These are phyloP conservation scores for Dugesia japonica DNA, from an alignment of 2,888 invertebrate species.

Conservation along the genomic window DNA sequence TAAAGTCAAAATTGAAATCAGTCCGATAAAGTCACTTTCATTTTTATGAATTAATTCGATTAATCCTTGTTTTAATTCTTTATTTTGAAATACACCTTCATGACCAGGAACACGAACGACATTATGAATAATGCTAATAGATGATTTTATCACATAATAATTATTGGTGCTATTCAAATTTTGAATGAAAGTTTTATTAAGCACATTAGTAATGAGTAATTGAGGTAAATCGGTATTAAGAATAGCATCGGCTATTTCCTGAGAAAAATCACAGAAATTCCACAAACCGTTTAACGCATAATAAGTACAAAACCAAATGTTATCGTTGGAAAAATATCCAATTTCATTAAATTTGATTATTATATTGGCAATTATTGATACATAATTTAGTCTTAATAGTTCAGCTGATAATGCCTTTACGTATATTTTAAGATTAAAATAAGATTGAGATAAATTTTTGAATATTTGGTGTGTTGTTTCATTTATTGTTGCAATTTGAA, in stretches of 20 bases:
- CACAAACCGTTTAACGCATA: constrained; percentile 41
- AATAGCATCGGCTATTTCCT: not conserved
- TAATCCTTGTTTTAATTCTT: not conserved
- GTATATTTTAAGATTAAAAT: not conserved
- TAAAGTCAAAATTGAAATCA: not conserved
- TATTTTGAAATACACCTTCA: not conserved
- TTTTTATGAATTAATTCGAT: not conserved
- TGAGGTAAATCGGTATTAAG: not conserved
- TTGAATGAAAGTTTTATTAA: not conserved
- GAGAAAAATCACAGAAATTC: not conserved
- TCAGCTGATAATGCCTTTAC: not conserved
- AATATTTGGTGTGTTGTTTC: not conserved
- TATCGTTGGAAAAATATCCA: constrained; percentile 27
- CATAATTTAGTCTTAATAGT: not conserved
- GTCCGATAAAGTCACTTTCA: not conserved
- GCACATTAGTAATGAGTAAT: not conserved
- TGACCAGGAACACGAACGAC: not conserved
- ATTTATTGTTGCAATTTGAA: too few species aligned
- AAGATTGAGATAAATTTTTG: not conserved
- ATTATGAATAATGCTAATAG: not conserved
- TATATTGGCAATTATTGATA: not conserved
- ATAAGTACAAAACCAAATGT: constrained; percentile 44
- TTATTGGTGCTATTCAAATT: not conserved
- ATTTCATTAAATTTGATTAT: not conserved
- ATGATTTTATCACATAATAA: not conserved